These are phyloP conservation scores for Pogoniulus pusillus DNA, from an alignment of 2,797 vertebrate genomes.

Conservation along the genomic window DNA sequence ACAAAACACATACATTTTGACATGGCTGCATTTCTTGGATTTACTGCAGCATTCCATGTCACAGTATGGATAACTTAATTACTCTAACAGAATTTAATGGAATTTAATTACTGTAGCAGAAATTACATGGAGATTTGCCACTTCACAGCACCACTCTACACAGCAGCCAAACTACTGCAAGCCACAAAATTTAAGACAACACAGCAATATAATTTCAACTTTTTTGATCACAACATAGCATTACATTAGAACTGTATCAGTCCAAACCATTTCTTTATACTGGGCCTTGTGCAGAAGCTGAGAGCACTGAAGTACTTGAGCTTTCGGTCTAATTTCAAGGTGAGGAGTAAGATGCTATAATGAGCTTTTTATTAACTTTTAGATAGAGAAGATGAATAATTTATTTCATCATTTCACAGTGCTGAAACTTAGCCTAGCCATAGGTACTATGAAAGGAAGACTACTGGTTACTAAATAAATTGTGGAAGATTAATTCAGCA, in stretches of 20 bases:
- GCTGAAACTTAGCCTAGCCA: neutral
- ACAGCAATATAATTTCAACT: accelerated
- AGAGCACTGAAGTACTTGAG: too few relatives aligned
- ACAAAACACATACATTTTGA: neutral
- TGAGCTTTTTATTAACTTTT: neutral
- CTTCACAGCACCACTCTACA: neutral
- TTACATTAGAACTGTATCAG: too few relatives aligned
- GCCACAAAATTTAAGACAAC: accelerated
- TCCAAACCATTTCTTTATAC: neutral
- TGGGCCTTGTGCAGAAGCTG: neutral
- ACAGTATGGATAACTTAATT: neutral
- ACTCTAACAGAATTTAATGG: too few relatives aligned
- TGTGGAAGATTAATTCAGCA: neutral
- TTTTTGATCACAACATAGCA: neutral
- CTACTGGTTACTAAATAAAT: neutral
- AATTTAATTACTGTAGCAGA: neutral
- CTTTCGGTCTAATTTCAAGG: neutral
- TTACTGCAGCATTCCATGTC: neutral
- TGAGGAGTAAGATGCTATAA: neutral
- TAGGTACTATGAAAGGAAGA: too few relatives aligned
- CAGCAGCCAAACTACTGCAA: accelerated
- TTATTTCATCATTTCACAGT: neutral
- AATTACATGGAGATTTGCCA: neutral
- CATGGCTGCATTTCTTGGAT: neutral
- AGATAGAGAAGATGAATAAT: neutral